These are phyloP conservation scores for Drosophila lacicola DNA, from an alignment of 2,888 invertebrate species.

Conservation along the genomic window DNA sequence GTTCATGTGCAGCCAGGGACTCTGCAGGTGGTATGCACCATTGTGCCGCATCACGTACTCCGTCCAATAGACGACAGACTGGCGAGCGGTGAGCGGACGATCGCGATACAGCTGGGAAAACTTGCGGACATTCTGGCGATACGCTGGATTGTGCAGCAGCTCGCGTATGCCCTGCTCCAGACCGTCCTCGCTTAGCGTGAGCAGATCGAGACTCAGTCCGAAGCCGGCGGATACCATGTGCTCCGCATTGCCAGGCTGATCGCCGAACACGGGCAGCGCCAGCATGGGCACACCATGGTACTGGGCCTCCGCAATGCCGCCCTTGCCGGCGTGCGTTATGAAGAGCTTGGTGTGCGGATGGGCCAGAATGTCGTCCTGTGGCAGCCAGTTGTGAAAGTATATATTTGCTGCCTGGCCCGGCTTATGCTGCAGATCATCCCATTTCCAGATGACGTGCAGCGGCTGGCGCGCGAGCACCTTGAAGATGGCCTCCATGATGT, in stretches of 20 bases:
- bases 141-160: constrained; percentile 62
- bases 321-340: constrained; percentile 88
- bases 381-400: constrained; percentile 88
- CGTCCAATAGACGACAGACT: constrained; percentile 87
- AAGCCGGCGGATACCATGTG: constrained; percentile 58
- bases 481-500: constrained; percentile 86
- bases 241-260: constrained; percentile 66
- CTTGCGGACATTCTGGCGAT: constrained; percentile 79
- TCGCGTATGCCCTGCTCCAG: constrained; percentile 57
- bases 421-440: constrained; percentile 86
- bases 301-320: constrained; percentile 87
- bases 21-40: constrained; percentile 86
- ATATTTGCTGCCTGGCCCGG: constrained; percentile 87
- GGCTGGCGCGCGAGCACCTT: constrained; percentile 87
- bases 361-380: constrained; percentile 88
- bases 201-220: constrained; percentile 55
- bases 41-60: constrained; percentile 87
- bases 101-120: constrained; percentile 86
- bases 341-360: constrained; percentile 87
- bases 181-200: constrained; percentile 38
- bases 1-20: constrained; percentile 85
- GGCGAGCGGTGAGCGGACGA: constrained; percentile 86
- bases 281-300: constrained; percentile 86
- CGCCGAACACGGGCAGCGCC: constrained; percentile 74
- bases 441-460: constrained; percentile 88